Evolutionary conservation across 2,888 invertebrate species (phyloP).

Genomic region (Drosophila paucipuncta): DNA sequence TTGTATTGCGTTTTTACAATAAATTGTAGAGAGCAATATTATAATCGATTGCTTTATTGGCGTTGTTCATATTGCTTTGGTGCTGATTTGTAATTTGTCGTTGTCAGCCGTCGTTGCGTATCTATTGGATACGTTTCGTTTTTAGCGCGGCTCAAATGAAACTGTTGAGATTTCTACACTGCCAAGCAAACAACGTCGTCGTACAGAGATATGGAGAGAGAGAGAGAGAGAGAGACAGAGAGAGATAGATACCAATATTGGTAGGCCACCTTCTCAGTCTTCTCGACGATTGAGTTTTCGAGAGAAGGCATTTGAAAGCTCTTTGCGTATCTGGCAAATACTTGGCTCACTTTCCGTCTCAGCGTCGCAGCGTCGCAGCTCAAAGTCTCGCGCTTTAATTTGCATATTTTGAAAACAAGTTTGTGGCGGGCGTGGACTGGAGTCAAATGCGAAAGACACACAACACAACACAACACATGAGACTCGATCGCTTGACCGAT

Average conservation of each 20-base stretch:
- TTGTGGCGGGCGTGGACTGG: slow-evolving; percentile 64
- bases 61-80: slow-evolving; percentile 14
- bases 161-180: slow-evolving; percentile 77
- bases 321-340: slow-evolving; percentile 61
- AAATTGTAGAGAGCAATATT: slow-evolving; percentile 31
- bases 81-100: slow-evolving; percentile 41
- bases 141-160: slow-evolving; percentile 84
- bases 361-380: slow-evolving; percentile 19
- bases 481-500: slow-evolving; percentile 58
- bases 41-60: slow-evolving; percentile 27
- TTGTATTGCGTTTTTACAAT: slow-evolving; percentile 28
- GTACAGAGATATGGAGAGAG: slow-evolving; percentile 10
- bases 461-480: slow-evolving; percentile 20
- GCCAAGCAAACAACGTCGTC: slow-evolving; percentile 55
- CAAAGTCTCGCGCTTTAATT: slow-evolving; percentile 59
- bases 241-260: slow-evolving; percentile 50
- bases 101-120: slow-evolving; percentile 71
- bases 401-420: slow-evolving; percentile 75
- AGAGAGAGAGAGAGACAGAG: slow-evolving; percentile 30
- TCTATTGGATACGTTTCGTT: slow-evolving; percentile 81
- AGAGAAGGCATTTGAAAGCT: slow-evolving; percentile 63
- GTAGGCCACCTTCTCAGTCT: slow-evolving; percentile 52
- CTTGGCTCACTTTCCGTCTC: slow-evolving; percentile 44
- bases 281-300: slow-evolving; percentile 67
- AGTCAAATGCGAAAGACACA: slow-evolving; percentile 46